These are phyloP conservation scores for Drosophila dunni DNA, from an alignment of 1,140 invertebrate genomes.

Conservation along the genomic window DNA sequence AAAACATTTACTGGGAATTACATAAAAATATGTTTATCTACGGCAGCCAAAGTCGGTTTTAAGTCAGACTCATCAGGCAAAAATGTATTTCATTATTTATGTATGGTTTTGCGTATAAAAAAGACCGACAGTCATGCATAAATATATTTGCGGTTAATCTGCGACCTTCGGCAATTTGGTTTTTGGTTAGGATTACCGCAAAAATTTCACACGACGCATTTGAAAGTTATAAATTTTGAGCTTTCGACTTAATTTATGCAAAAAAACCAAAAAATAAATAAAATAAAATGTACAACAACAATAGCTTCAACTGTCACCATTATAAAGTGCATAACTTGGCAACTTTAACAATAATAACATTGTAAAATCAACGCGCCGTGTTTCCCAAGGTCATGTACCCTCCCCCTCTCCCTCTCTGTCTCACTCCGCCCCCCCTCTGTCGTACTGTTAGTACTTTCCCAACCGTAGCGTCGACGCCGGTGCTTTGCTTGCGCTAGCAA, in stretches of 20 bases:
- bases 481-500: constrained; percentile 56
- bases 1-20: neutral
- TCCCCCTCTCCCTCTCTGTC: neutral
- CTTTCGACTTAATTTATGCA: constrained; percentile 60
- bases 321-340: constrained; percentile 71
- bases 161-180: constrained; percentile 24
- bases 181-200: constrained; percentile 39
- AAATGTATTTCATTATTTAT: neutral
- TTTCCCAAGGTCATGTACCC: constrained; percentile 64
- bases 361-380: constrained; percentile 47
- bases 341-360: constrained; percentile 66
- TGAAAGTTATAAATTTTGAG: constrained; percentile 73
- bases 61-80: neutral
- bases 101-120: neutral
- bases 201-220: constrained; percentile 71
- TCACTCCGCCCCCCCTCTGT: neutral
- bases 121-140: neutral
- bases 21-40: neutral
- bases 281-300: constrained; percentile 4
- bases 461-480: constrained; percentile 39
- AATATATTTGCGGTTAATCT: constrained; percentile 13
- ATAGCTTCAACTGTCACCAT: constrained; percentile 29
- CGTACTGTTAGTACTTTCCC: constrained; percentile 60
- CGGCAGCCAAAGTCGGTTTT: neutral
- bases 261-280: constrained; percentile 48